Conservation (phyloP, 2,113 vertebrate genomes). For the Accipiter virgatus region DNA sequence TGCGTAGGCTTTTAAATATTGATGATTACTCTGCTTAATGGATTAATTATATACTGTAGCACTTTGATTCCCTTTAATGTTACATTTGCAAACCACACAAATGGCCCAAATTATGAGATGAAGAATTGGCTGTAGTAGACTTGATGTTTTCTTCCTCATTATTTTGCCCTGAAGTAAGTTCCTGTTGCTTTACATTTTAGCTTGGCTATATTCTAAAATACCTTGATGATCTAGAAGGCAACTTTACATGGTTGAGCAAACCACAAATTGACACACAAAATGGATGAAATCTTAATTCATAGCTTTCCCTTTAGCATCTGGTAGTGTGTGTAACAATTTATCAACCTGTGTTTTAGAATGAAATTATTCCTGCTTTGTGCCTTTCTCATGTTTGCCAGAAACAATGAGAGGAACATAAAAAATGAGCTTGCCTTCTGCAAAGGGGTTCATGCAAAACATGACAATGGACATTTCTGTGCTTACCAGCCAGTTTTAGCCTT, state of each 20-base stretch:
- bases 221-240: neutral
- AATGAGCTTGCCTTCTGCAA: fast-evolving
- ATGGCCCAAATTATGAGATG: neutral
- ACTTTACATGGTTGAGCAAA: neutral
- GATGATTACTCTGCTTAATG: conserved; percentile 2
- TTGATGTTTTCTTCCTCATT: neutral
- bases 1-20: conserved; percentile 37
- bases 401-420: neutral
- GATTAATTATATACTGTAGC: conserved; percentile 38
- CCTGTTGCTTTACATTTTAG: neutral
- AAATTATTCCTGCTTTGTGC: neutral
- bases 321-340: neutral
- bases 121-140: neutral
- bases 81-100: conserved; percentile 52
- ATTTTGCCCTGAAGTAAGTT: neutral
- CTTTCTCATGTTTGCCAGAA: neutral
- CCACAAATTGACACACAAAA: neutral
- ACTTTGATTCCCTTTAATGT: conserved; percentile 35
- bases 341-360: neutral
- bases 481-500: neutral
- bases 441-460: neutral
- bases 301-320: neutral
- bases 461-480: fast-evolving
- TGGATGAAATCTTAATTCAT: conserved; percentile 5
- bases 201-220: neutral